Evolutionary conservation across 1,140 invertebrate species (phyloP).

Genomic region (Nixonia krombeini): DNA sequence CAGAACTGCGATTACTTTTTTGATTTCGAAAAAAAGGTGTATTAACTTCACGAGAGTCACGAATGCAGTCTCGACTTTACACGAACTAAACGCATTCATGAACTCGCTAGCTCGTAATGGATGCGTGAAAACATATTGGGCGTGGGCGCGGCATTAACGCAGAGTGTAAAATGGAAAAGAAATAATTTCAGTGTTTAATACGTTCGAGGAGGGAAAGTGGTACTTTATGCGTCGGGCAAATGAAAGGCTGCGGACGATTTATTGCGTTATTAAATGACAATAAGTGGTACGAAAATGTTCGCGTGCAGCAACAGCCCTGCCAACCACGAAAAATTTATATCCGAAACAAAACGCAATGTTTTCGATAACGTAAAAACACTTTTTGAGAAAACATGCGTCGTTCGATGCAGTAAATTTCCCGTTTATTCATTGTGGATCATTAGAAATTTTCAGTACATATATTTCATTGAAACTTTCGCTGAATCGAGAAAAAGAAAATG

Average conservation of each 20-base stretch:
- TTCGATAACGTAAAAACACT: neutral
- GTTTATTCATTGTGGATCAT: too few species aligned
- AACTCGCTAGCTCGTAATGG: conserved; percentile 4
- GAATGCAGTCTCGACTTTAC: neutral
- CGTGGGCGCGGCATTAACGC: neutral
- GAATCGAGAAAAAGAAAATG: too few species aligned
- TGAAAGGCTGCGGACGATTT: conserved; percentile 10
- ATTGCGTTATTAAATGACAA: conserved; percentile 21
- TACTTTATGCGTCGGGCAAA: conserved; percentile 8
- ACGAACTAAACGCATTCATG: conserved; percentile 6
- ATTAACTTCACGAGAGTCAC: too few species aligned
- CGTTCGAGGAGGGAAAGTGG: conserved; percentile 3
- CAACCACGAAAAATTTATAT: conserved; percentile 1
- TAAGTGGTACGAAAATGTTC: conserved; percentile 11
- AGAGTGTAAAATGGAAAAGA: conserved; percentile 13
- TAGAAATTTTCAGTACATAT: too few species aligned
- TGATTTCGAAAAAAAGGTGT: too few species aligned
- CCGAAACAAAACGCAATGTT: neutral
- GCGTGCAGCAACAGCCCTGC: conserved; percentile 3
- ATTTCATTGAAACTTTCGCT: too few species aligned
- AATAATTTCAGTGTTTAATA: conserved; percentile 17
- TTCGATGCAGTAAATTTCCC: too few species aligned
- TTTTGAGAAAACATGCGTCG: too few species aligned
- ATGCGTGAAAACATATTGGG: conserved; percentile 2
- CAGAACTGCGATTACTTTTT: too few species aligned